phyloP scores from a whole-genome alignment of 2,797 vertebrate genomes.

The Channallabes apus region DNA sequence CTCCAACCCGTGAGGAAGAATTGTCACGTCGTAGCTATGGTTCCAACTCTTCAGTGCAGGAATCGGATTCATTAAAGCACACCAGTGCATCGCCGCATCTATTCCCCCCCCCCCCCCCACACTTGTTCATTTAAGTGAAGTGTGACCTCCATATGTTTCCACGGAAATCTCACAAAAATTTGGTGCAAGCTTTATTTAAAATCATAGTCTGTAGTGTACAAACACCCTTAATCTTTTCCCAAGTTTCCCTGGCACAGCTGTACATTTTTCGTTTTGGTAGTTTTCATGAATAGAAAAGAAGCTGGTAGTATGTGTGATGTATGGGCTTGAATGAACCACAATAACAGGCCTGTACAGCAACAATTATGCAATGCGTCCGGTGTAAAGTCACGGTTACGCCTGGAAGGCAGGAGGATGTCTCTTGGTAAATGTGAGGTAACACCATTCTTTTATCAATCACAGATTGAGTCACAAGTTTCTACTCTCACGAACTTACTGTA shows the following conservation, averaged over 20 bases:
- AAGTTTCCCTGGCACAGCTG: not conserved
- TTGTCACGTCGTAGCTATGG: not conserved
- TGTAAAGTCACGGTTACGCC: not conserved
- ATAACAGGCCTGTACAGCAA: not conserved
- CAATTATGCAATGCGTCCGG: not conserved
- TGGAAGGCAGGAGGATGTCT: not conserved
- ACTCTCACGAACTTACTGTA: not conserved
- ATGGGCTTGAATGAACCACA: not conserved
- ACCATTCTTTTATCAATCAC: not conserved
- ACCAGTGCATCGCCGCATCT: not conserved
- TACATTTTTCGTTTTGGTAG: not conserved
- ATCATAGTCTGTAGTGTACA: not conserved
- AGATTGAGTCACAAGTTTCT: not conserved
- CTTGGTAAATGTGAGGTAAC: not conserved
- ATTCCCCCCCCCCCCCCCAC: no score
- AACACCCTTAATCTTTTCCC: not conserved
- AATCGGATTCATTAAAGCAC: not conserved
- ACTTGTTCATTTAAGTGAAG: not conserved
- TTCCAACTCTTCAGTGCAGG: not conserved
- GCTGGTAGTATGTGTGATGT: not conserved
- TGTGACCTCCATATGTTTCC: not conserved
- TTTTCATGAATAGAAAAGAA: not conserved
- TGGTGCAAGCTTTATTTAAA: not conserved
- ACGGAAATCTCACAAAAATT: not conserved
- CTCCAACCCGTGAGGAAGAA: not conserved